phyloP scores from a whole-genome alignment of 2,797 vertebrate species.

The Sebastes minor region DNA sequence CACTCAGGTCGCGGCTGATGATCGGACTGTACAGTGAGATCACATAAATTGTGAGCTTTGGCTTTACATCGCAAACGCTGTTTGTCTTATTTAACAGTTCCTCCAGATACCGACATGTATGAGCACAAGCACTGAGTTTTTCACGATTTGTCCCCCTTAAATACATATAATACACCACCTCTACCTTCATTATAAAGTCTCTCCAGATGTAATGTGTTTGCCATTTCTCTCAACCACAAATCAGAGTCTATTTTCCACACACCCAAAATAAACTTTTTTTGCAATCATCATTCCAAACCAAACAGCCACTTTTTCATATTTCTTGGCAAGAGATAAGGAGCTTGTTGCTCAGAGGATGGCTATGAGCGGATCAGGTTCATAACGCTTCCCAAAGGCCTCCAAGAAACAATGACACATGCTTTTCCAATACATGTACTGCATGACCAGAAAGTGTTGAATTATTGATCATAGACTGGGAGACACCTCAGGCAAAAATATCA shows the following conservation, averaged over 20 bases:
- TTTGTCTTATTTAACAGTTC: too few species aligned
- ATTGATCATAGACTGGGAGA: background rate
- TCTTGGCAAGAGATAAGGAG: background rate
- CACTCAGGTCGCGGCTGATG: too few species aligned
- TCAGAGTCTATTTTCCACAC: background rate
- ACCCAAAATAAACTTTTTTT: background rate
- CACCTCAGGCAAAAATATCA: too few species aligned
- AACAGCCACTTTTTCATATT: background rate
- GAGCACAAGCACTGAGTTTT: too few species aligned
- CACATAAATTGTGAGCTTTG: too few species aligned
- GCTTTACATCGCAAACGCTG: too few species aligned
- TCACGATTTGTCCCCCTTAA: background rate
- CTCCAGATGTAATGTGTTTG: background rate
- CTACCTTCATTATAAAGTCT: too few species aligned
- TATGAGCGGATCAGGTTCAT: background rate
- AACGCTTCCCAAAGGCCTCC: background rate
- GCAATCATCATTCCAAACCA: background rate
- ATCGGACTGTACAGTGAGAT: too few species aligned
- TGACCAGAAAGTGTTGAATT: background rate
- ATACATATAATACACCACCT: background rate
- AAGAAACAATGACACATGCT: background rate
- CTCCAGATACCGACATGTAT: too few species aligned
- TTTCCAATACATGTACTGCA: background rate
- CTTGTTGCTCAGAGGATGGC: background rate
- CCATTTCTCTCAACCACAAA: background rate